Base-by-base conservation (phyloP, 53 echinoderm and acorn worm species). In the Temnopleurus reevesii region DNA sequence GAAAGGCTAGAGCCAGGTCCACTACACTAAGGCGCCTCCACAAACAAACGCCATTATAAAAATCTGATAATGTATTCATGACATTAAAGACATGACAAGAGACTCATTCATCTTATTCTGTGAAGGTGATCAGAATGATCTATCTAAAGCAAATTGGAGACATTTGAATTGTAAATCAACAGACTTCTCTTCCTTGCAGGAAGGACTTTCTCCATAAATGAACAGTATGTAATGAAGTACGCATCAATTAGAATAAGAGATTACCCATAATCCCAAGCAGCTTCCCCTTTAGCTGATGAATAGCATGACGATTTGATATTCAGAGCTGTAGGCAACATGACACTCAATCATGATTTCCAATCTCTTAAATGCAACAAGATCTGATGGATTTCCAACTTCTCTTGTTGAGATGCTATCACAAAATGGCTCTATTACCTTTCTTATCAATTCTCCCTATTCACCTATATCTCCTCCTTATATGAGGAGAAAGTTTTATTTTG, bases 91-190 rank as follows among this genome's bases (percentile, higher is more conserved):
- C 43, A 71, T 21, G 21, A 71, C 3, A 63, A 63, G 33, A 7
- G n/a, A n/a, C n/a, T 71, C n/a, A 12, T 71, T 23, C 38, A 71
- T 71, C 71, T 38, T 41, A 41, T 21, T 71, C 38, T 41, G 0
- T 38, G 21, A 43, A n/a, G 21, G 27, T 2, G 8, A n/a, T 38
- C 41, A 43, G 41, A 71, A 38, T 41, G 23, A 38, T 71, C 38
- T 23, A 71, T 71, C 71, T 2, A 38, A n/a, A 1, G 71, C 23
- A 71, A 21, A 71, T 38, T 38, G 8, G 41, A 43, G 41, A 27
- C 7, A 79, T 79, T 79, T 49, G 79, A 79, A 46, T 79, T 29
- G 79, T 13, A 38, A 79, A 79, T 79, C 49, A 79, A 79, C 47
- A 47, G 31, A 79, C 49, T 79, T 79, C 23, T 47, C 27, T 79